A percentile compares a stretch with the other conserved stretches of the same genome.
Evolutionary conservation across 2,888 invertebrate genomes (phyloP).

Genomic region (Melanophora roralis): DNA sequence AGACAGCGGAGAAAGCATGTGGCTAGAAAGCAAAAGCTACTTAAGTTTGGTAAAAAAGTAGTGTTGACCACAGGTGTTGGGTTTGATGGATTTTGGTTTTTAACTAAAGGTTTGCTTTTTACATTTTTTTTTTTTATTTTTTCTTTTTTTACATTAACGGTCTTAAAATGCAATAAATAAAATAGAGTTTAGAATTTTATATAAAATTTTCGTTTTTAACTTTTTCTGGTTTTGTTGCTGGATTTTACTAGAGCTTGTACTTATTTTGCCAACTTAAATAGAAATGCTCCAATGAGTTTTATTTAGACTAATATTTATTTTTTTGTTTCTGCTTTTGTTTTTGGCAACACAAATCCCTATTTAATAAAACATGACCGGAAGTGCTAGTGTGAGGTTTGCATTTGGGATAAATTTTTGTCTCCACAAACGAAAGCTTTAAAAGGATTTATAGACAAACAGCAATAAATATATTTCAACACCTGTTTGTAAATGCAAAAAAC

Average conservation of each 20-base stretch:
- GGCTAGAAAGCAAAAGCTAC: constrained; percentile 54
- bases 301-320: constrained; percentile 6
- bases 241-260: not conserved
- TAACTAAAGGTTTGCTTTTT: constrained; percentile 43
- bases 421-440: constrained; percentile 64
- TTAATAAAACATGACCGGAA: constrained; percentile 27
- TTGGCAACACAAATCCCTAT: not conserved
- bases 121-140: not conserved
- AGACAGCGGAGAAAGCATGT: not conserved
- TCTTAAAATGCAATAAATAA: constrained; percentile 32
- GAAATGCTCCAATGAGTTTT: constrained; percentile 39
- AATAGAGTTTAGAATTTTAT: constrained; percentile 18
- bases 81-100: constrained; percentile 60
- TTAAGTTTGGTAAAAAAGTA: constrained; percentile 56
- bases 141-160: constrained; percentile 3
- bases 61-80: constrained; percentile 63
- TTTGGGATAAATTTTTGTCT: constrained; percentile 50
- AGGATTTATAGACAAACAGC: constrained; percentile 49
- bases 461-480: not conserved
- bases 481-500: not conserved
- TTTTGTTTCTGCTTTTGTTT: too few relatives aligned
- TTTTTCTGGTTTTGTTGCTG: not conserved
- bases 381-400: constrained; percentile 18
- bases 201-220: not conserved
- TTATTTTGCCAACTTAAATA: constrained; percentile 8